Evolutionary conservation across 2,797 vertebrate species (phyloP), one percentile per base, ranked within the genome.

Genomic region (Arvicola amphibius): DNA sequence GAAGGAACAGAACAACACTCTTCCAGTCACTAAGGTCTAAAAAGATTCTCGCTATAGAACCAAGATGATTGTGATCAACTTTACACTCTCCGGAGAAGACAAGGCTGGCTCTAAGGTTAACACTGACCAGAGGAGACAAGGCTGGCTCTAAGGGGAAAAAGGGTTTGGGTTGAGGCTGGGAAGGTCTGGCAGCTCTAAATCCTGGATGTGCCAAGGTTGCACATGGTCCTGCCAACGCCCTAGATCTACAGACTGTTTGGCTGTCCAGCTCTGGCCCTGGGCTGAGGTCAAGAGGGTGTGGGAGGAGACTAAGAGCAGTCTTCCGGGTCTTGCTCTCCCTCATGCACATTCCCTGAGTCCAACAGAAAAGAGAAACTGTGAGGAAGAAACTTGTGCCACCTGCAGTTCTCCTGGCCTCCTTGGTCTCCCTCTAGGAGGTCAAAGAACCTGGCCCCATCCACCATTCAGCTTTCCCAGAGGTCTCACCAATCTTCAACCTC

Each of bases 1-100:
- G 96, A 97, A 96, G 93, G 90, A 93, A 97, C 19, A 95, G 76
- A 97, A 84, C 77, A 97, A 88, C 94, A 85, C 85, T 88, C 93
- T 94, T 86, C 77, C 93, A 97, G 93, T 92, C 80, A 53, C 95
- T 69, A 32, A 83, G 59, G 80, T 73, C 88, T 97, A 34, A 94
- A 93, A 90, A 94, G 46, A 90, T 16, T 91, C 81, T 87, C 1
- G 5, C 80, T 95, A 90, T 65, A 85, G 90, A 96, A 93, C n/a
- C 13, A 51, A 93, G 71, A 29, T 71, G 53, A 88, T 17, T 34
- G 19, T 10, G 40, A 90, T 84, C 91, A 90, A 88, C 85, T 84
- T 94, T 81, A 79, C 94, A 53, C 3, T 71, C 80, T 86, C 90
- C 90, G 90, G 73, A 84, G 65, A 48, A 85, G 48, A 78, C 53